Base-by-base conservation (phyloP, 2,797 vertebrate species). In the Halcyon chelicuti region DNA sequence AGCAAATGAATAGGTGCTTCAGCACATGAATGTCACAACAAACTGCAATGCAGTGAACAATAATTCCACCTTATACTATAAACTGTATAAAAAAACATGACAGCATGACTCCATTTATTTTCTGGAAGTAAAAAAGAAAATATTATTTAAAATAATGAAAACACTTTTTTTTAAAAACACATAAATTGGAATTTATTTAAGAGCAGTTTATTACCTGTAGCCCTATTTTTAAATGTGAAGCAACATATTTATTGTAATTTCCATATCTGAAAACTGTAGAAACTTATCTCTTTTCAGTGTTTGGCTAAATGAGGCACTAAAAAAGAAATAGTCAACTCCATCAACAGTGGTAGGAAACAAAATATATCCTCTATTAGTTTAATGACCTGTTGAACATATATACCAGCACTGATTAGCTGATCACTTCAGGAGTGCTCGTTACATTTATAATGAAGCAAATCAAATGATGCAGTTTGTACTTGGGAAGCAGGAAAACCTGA, bases 281-380 rank as follows among this genome's bases (percentile, higher is more conserved):
- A 90, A 90, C 31, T 84, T 86, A 22, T 86, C 54, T 9, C 22
- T 67, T 52, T 94, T 62, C 28, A 71, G 18, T 65, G 18, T 85
- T 70, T 90, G 16, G 58, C 42, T 57, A 94, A 96, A 95, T 46
- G 67, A 89, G 28, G 54, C 52, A 92, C 17, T 70, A 51, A 92
- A 52, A 95, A 71, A 82, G 65, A 94, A 80, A 71, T 0, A 74
- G 73, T 76, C 68, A 84, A 61, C 87, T 65, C 60, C 81, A 28
- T 54, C 86, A 96, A 94, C 63, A 83, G 75, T 14, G 39, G 18
- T 75, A 78, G 84, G 62, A 97, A 97, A 47, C 46, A 90, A 96
- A 90, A 90, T 35, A 44, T 37, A 93, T 70, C 31, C 52, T 83
- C 72, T 80, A 97, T 94, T 96, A 96, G 51, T 94, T 97, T 97